Evolutionary conservation across 2,888 invertebrate genomes (phyloP).

Genomic region (Drosophila subsilvestris): DNA sequence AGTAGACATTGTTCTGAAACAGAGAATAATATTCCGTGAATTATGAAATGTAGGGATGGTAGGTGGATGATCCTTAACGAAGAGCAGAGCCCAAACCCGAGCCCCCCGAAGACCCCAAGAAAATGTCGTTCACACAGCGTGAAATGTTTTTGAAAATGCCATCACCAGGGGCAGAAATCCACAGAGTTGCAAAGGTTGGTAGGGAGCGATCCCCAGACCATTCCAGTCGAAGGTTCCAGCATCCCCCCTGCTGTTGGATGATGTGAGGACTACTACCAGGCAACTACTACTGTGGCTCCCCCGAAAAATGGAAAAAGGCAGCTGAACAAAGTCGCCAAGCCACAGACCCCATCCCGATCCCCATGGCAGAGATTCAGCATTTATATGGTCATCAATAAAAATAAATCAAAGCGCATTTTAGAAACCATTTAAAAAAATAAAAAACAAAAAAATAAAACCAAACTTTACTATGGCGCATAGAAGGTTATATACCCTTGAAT

Average conservation of each 20-base stretch:
- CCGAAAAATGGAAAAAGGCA: conserved; percentile 12
- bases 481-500: neutral
- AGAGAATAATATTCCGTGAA: conserved; percentile 78
- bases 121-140: conserved; percentile 80
- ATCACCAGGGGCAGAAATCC: conserved; percentile 27
- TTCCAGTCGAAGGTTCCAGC: conserved; percentile 14
- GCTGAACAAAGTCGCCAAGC: conserved; percentile 11
- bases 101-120: conserved; percentile 45
- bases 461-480: neutral
- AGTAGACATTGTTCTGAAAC: conserved; percentile 66
- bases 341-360: conserved; percentile 26
- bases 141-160: conserved; percentile 64
- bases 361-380: conserved; percentile 49
- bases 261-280: conserved; percentile 77
- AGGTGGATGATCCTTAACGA: conserved; percentile 64
- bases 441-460: neutral
- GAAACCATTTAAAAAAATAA: conserved; percentile 46
- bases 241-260: conserved; percentile 75
- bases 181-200: conserved; percentile 5
- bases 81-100: conserved; percentile 24
- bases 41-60: conserved; percentile 70
- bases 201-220: neutral
- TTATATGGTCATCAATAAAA: conserved; percentile 80
- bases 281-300: conserved; percentile 43
- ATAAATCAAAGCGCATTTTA: conserved; percentile 76